A percentile compares a stretch with the other conserved stretches of the same genome.
Evolutionary conservation across 2,888 invertebrate species (phyloP).

Genomic region (Calephelis perditalis): DNA sequence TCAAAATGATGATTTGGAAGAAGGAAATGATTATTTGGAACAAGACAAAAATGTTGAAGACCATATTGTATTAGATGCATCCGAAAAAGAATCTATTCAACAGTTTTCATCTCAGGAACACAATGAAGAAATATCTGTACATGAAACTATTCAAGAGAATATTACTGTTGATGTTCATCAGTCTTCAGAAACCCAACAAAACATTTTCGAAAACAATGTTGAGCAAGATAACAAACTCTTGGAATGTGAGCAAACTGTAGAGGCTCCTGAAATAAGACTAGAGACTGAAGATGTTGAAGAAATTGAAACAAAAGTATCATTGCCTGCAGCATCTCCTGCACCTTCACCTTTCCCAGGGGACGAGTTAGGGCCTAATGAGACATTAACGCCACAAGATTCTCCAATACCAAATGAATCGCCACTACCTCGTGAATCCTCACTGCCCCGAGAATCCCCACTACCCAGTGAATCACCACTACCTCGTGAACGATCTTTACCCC

Average conservation of each 20-base stretch:
- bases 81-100: constrained; percentile 19
- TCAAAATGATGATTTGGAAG: constrained; percentile 30
- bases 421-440: constrained; percentile 32
- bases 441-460: constrained; percentile 32
- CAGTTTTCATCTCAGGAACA: constrained; percentile 21
- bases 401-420: constrained; percentile 32
- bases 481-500: constrained; percentile 33
- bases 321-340: constrained; percentile 23
- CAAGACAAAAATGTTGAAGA: constrained; percentile 22
- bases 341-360: constrained; percentile 25
- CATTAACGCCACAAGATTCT: constrained; percentile 19
- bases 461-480: constrained; percentile 34
- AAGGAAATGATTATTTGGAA: constrained; percentile 5
- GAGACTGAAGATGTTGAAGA: constrained; percentile 20
- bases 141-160: constrained; percentile 31
- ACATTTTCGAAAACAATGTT: constrained; percentile 22
- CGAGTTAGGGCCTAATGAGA: constrained; percentile 12
- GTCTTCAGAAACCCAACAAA: constrained; percentile 30
- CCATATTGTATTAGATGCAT: constrained; percentile 17
- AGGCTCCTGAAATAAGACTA: constrained; percentile 22
- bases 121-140: constrained; percentile 19
- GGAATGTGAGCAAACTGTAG: constrained; percentile 18
- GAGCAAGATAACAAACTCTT: constrained; percentile 6
- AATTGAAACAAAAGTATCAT: constrained; percentile 24
- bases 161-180: constrained; percentile 40